A percentile compares a stretch with the other conserved stretches of the same genome.
Evolutionary conservation across 2,113 vertebrate genomes (phyloP).

Genomic region (Sialia sialis): DNA sequence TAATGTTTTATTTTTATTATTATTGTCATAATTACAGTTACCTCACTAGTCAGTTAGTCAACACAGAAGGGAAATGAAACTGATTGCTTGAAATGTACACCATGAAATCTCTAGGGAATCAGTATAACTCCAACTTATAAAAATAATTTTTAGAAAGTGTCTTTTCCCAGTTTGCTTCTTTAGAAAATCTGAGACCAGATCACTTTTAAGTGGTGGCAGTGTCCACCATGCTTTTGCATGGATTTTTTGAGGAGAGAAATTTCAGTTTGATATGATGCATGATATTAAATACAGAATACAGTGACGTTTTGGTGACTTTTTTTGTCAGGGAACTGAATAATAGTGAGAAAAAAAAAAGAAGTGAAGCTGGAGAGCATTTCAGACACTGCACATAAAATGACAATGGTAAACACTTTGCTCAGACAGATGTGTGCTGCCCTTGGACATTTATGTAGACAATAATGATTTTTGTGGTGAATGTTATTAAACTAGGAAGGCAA

Average conservation of each 20-base stretch:
- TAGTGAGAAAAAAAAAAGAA: neutral
- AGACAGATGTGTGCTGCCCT: neutral
- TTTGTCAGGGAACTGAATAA: neutral
- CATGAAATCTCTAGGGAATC: neutral
- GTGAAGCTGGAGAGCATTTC: neutral
- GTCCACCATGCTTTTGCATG: neutral
- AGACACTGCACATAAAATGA: neutral
- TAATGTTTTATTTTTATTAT: neutral
- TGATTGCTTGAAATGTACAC: neutral
- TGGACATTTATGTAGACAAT: neutral
- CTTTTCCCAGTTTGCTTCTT: neutral
- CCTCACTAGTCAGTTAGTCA: neutral
- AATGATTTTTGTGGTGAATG: neutral
- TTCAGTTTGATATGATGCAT: neutral
- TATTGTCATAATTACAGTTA: neutral
- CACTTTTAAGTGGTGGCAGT: neutral
- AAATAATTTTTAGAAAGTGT: neutral
- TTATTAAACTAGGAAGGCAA: neutral
- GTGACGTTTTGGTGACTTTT: neutral
- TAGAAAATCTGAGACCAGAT: neutral
- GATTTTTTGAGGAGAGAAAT: neutral
- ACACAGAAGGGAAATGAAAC: neutral
- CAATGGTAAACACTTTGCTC: neutral
- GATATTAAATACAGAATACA: neutral
- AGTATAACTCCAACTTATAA: neutral